Evolutionary conservation across 2,888 invertebrate genomes (phyloP).

Genomic region (Tenthredo livida): DNA sequence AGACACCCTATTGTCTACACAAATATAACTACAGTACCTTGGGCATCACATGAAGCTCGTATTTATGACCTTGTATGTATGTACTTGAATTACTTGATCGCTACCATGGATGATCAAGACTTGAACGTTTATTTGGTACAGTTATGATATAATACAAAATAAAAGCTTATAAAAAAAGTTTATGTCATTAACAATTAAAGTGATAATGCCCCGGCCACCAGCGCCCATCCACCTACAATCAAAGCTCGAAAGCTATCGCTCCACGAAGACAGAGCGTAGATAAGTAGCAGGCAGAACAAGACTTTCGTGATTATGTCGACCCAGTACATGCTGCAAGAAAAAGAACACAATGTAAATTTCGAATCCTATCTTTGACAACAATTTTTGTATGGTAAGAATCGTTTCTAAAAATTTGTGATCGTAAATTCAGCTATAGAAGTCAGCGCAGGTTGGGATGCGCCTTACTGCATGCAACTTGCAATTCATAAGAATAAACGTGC

Average conservation of each 20-base stretch:
- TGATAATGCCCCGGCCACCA: slow-evolving; percentile 59
- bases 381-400: neutral
- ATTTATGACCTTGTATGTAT: neutral
- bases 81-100: neutral
- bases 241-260: slow-evolving; percentile 71
- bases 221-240: slow-evolving; percentile 63
- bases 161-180: slow-evolving; percentile 57
- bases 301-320: slow-evolving; percentile 88
- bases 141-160: slow-evolving; percentile 63
- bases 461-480: neutral
- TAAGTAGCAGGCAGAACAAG: slow-evolving; percentile 83
- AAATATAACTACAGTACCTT: neutral
- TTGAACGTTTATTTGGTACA: slow-evolving; percentile 66
- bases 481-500: neutral
- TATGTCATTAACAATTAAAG: slow-evolving; percentile 56
- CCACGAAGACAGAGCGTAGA: slow-evolving; percentile 77
- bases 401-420: neutral
- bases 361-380: neutral
- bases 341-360: slow-evolving; percentile 48
- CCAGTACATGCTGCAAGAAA: slow-evolving; percentile 88
- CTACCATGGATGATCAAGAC: neutral
- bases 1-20: too few relatives aligned
- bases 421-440: neutral
- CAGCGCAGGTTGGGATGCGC: neutral
- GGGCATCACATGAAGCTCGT: neutral